Evolutionary conservation across 2,797 vertebrate species (phyloP).

Genomic region (Toxotes lorentzi): DNA sequence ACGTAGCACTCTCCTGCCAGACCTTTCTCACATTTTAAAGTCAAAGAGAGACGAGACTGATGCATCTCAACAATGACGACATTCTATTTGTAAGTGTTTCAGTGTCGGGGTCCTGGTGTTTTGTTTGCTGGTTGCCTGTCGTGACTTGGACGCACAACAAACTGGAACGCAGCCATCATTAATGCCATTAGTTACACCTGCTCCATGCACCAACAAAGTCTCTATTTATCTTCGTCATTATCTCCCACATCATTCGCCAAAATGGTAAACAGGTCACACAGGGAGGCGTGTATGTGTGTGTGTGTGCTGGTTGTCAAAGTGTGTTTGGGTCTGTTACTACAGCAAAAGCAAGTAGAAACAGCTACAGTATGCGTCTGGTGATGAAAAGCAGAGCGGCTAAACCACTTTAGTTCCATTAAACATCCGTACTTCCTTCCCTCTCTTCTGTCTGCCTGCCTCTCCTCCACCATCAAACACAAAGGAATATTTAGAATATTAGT

Average conservation of each 20-base stretch:
- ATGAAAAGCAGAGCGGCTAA: slow-evolving; percentile 64
- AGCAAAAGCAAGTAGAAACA: slow-evolving; percentile 35
- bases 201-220: not conserved
- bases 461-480: not conserved
- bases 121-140: not conserved
- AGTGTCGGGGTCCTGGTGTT: not conserved
- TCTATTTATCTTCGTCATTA: not conserved
- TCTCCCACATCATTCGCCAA: slow-evolving; percentile 9
- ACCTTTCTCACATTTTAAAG: not conserved
- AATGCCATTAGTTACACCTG: slow-evolving; percentile 14
- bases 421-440: slow-evolving; percentile 48
- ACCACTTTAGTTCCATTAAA: slow-evolving; percentile 53
- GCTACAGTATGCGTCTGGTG: slow-evolving; percentile 39
- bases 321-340: slow-evolving; percentile 56
- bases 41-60: not conserved
- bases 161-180: slow-evolving; percentile 10
- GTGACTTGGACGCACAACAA: not conserved
- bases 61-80: not conserved
- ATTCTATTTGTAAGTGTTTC: slow-evolving; percentile 7
- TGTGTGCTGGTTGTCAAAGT: slow-evolving; percentile 14
- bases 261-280: slow-evolving; percentile 29
- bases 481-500: not conserved
- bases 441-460: slow-evolving; percentile 1
- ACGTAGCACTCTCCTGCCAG: not conserved
- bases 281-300: slow-evolving; percentile 13